A percentile compares a stretch with the other conserved stretches of the same genome.
Conservation (phyloP, 2,888 invertebrate species). For the Auanema freiburgensis region DNA sequence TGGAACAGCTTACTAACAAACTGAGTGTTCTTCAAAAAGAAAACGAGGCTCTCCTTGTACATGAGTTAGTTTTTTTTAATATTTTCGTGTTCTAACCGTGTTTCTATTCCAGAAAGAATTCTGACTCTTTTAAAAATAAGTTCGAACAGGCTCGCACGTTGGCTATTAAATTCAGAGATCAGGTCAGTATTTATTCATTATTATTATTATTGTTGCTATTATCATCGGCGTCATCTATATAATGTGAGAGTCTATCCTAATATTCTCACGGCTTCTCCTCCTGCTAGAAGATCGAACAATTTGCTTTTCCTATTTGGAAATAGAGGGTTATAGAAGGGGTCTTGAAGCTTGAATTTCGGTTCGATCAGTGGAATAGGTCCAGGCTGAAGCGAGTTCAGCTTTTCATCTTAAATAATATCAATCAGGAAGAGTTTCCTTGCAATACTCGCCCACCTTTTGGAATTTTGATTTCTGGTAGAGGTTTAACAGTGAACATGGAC, state of each 20-base stretch:
- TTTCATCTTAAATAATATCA: constrained; percentile 3
- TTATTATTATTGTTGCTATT: constrained; percentile 14
- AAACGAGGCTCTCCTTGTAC: background rate
- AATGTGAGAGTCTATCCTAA: constrained; percentile 27
- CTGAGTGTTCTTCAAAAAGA: background rate
- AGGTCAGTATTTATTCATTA: constrained; percentile 20
- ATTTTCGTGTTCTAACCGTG: background rate
- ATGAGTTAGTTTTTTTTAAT: background rate
- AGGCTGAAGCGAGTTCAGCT: constrained; percentile 13
- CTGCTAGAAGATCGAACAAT: constrained; percentile 47
- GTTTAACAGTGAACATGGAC: constrained; percentile 49
- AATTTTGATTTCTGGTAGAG: constrained; percentile 28
- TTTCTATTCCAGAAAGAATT: background rate
- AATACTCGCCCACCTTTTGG: constrained; percentile 3
- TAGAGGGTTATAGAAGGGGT: constrained; percentile 56
- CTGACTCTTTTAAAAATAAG: constrained; percentile 5
- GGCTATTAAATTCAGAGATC: constrained; percentile 33
- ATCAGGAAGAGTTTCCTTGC: background rate
- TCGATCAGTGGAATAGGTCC: constrained; percentile 6
- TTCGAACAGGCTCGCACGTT: constrained; percentile 28
- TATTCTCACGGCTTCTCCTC: constrained; percentile 40
- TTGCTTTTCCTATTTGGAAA: constrained; percentile 51
- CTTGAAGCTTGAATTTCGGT: constrained; percentile 44
- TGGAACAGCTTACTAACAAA: background rate
- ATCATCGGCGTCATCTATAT: constrained; percentile 14